phyloP scores from a whole-genome alignment of 2,113 vertebrate genomes.

The Poeciliopsis turrubarensis region DNA sequence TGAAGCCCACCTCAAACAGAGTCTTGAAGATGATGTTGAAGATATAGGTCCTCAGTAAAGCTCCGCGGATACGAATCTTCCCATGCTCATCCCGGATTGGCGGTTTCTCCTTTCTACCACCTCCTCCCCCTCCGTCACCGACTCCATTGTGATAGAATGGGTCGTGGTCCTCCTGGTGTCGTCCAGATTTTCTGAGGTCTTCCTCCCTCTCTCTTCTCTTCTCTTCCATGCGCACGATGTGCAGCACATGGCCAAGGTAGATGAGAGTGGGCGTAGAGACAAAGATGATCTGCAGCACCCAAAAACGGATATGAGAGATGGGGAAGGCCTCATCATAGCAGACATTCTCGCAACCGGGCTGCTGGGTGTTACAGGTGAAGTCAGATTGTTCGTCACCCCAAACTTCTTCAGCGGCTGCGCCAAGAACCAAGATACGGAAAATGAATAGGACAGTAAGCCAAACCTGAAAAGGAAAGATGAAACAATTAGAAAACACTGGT shows the following conservation, averaged over 20 bases:
- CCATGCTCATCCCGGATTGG: conserved; percentile 85
- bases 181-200: conserved; percentile 72
- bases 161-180: conserved; percentile 70
- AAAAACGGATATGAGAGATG: conserved; percentile 96
- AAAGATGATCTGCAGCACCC: conserved; percentile 97
- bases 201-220: conserved; percentile 87
- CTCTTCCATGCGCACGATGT: conserved; percentile 91
- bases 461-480: conserved; percentile 73
- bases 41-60: conserved; percentile 88
- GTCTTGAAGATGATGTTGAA: conserved; percentile 94
- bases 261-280: conserved; percentile 94
- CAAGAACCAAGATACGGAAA: conserved; percentile 93
- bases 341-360: conserved; percentile 93
- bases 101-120: conserved; percentile 76
- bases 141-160: conserved; percentile 67
- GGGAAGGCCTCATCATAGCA: conserved; percentile 97
- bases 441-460: conserved; percentile 97
- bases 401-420: conserved; percentile 90
- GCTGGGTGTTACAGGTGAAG: conserved; percentile 95
- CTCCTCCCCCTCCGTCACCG: conserved; percentile 44
- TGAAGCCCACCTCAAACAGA: conserved; percentile 92
- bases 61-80: conserved; percentile 86
- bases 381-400: conserved; percentile 95
- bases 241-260: conserved; percentile 93
- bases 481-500: background rate